Base-by-base conservation (phyloP, 35 echinoderm and acorn worm species). In the Chiridota heheva region DNA sequence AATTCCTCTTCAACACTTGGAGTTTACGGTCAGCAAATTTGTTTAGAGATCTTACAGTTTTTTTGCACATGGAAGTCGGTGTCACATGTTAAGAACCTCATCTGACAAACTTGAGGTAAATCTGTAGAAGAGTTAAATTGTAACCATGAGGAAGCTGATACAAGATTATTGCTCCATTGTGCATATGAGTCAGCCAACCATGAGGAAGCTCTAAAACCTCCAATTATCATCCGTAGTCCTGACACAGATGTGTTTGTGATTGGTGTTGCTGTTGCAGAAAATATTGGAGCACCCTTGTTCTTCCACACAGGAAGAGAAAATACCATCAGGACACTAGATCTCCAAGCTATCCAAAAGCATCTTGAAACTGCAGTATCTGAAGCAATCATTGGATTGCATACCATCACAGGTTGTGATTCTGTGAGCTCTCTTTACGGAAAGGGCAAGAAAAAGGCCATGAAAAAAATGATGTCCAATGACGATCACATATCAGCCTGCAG, bases 191-290 rank as follows among this genome's bases (percentile, higher is more conserved):
- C 40, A 32, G 48, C 12, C 25, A 1, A 65, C 35, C 39, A 61
- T 60, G 29, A 60, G 69, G 12, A 63, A 42, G 15, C 24, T 7
- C 5, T 22, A 5, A 38, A 22, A 4, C 1, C 62, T 7, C 30
- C 40, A 13, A 53, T 89, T 38, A 65, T 89, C 17, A 60, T 86
- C 4, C 27, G 75, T 40, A 81, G 82, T 25, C 89, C 82, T n/a
- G 82, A 91, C 47, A 91, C 89, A 62, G 89, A 90, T 90, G 87
- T 90, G 0, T 90, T 90, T 56, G 36, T 90, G 4, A 60, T 82
- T 18, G 63, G 76, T 10, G 40, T 63, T 17, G 36, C 76, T 47
- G 10, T 76, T 7, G 41, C 69, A 25, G 20, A 48, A 34, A 45
- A 56, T 7, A 8, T 68, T n/a, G 43, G 15, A 35, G 67, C 83